A percentile compares a stretch with the other conserved stretches of the same genome.
Conservation (phyloP, 2,888 invertebrate genomes). For the Escarpia spicata region DNA sequence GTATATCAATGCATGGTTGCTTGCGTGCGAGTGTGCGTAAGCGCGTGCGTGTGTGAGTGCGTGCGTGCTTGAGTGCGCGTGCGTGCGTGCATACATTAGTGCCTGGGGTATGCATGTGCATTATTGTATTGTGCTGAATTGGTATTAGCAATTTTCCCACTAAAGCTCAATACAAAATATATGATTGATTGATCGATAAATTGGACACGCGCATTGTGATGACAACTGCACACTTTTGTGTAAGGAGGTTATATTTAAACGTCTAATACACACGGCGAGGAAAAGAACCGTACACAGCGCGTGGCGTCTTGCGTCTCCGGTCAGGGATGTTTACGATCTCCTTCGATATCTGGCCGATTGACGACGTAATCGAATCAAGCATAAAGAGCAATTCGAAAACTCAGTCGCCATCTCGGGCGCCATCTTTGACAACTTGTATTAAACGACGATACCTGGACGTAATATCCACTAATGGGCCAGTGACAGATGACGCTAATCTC, state of each 20-base stretch:
- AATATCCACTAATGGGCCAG: not conserved
- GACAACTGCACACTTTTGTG: not conserved
- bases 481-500: not conserved
- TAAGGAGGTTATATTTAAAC: not conserved
- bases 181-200: not conserved
- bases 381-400: not conserved
- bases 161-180: not conserved
- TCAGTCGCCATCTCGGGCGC: not conserved
- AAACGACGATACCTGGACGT: not conserved
- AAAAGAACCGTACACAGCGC: not conserved
- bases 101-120: not conserved
- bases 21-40: no score
- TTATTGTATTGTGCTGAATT: not conserved
- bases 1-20: no score
- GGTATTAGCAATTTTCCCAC: not conserved
- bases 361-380: constrained; percentile 16
- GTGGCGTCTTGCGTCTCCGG: not conserved
- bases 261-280: not conserved
- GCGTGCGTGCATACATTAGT: not conserved
- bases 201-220: not conserved
- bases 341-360: not conserved
- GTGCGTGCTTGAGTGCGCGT: not conserved
- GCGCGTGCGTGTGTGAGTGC: not conserved
- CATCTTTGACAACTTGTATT: constrained; percentile 16
- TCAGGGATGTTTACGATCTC: not conserved